These are phyloP conservation scores for Parazoanthus darwini DNA, from an alignment of 92 coral and sea anemone species.

Conservation along the genomic window DNA sequence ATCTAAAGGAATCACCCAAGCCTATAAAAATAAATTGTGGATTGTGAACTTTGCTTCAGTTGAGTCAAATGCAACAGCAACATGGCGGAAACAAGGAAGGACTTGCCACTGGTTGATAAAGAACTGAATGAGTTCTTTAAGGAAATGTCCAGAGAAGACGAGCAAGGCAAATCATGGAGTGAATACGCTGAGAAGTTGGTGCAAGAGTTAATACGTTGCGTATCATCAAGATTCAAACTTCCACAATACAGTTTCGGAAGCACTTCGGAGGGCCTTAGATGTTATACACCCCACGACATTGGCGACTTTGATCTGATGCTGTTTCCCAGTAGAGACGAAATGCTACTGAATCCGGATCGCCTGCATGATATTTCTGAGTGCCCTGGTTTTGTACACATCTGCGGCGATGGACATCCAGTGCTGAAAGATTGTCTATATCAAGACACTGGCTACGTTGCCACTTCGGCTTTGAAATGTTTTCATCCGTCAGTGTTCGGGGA, in stretches of 20 bases:
- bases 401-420: slow-evolving; percentile 58
- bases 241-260: slow-evolving; percentile 52
- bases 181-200: slow-evolving; percentile 10
- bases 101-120: neutral
- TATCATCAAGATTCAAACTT: neutral
- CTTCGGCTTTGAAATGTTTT: slow-evolving; percentile 58
- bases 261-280: slow-evolving; percentile 59
- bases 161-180: slow-evolving; percentile 15
- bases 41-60: neutral
- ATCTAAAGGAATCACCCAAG: neutral
- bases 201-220: neutral
- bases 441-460: slow-evolving; percentile 55
- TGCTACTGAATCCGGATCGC: slow-evolving; percentile 45
- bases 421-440: slow-evolving; percentile 51
- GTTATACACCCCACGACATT: slow-evolving; percentile 48
- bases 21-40: too few species aligned
- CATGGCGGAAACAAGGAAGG: slow-evolving; percentile 22
- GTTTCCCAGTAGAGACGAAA: slow-evolving; percentile 48
- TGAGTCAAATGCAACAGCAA: neutral
- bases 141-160: slow-evolving; percentile 35
- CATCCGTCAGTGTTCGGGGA: slow-evolving; percentile 63
- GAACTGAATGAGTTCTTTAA: slow-evolving; percentile 45
- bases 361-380: slow-evolving; percentile 39
- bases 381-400: slow-evolving; percentile 59
- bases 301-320: slow-evolving; percentile 69